These are phyloP conservation scores for Astropecten irregularis DNA, from an alignment of 53 echinoderm and acorn worm genomes.

Conservation along the genomic window DNA sequence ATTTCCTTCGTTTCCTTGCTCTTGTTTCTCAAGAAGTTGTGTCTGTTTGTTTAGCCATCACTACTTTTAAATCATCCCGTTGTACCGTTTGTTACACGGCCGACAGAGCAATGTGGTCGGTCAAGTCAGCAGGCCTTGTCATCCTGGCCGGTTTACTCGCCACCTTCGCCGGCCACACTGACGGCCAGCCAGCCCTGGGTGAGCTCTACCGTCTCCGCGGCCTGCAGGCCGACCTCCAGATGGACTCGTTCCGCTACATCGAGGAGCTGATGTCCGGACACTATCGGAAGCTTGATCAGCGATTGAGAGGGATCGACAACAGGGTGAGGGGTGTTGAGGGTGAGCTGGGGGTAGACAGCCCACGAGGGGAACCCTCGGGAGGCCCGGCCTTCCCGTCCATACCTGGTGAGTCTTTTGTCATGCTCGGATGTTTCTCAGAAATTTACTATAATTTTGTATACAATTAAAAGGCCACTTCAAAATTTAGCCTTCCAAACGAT, in stretches of 20 bases:
- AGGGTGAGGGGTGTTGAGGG: conserved; percentile 4
- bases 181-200: conserved; percentile 30
- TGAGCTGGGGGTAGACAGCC: conserved; percentile 26
- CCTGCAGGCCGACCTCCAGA: conserved; percentile 43
- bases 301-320: background rate
- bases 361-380: background rate
- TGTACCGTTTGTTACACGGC: too few relatives aligned
- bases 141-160: background rate
- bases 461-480: too few relatives aligned
- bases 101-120: conserved; percentile 21
- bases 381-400: conserved; percentile 10
- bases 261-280: conserved; percentile 9
- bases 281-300: background rate
- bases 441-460: too few relatives aligned
- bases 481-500: too few relatives aligned
- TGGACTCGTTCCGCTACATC: conserved; percentile 44
- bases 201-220: conserved; percentile 41
- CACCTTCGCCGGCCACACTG: background rate
- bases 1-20: too few relatives aligned
- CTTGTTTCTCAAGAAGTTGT: too few relatives aligned
- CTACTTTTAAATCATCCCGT: too few relatives aligned
- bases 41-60: too few relatives aligned
- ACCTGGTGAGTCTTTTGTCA: conserved; percentile 41
- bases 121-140: background rate
- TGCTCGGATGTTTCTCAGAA: too few relatives aligned